phyloP scores from a whole-genome alignment of 2,888 invertebrate genomes.

The Ariolimax columbianus region DNA sequence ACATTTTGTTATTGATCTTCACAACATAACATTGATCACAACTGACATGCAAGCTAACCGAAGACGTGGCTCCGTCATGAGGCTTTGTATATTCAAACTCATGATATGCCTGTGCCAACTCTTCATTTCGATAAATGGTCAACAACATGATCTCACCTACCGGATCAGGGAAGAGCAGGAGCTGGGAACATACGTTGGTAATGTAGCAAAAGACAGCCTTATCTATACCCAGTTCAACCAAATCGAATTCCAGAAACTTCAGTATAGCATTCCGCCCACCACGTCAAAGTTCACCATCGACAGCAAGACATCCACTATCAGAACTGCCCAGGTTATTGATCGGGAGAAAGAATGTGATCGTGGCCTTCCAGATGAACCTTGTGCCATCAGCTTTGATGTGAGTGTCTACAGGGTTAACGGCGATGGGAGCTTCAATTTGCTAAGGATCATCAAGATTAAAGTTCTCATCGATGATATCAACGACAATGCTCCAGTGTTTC shows the following conservation, averaged over 20 bases:
- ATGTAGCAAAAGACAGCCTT: slow-evolving; percentile 66
- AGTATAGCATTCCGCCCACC: slow-evolving; percentile 67
- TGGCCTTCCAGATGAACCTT: slow-evolving; percentile 49
- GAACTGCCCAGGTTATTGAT: slow-evolving; percentile 62
- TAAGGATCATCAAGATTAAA: slow-evolving; percentile 65
- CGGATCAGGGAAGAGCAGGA: slow-evolving; percentile 53
- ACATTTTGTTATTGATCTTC: neutral
- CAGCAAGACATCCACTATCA: slow-evolving; percentile 61
- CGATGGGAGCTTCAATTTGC: slow-evolving; percentile 60
- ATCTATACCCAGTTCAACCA: slow-evolving; percentile 65
- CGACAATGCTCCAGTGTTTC: slow-evolving; percentile 67
- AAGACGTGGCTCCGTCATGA: neutral
- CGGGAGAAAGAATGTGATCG: slow-evolving; percentile 65
- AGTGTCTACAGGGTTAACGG: slow-evolving; percentile 62
- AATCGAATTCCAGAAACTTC: slow-evolving; percentile 64
- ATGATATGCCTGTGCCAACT: neutral
- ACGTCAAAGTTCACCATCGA: slow-evolving; percentile 65
- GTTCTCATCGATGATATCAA: slow-evolving; percentile 64
- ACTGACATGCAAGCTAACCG: neutral
- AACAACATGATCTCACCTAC: slow-evolving; percentile 54
- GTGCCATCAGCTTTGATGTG: slow-evolving; percentile 65
- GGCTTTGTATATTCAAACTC: neutral
- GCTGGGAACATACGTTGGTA: slow-evolving; percentile 59
- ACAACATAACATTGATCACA: neutral
- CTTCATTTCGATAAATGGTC: neutral